A percentile compares a stretch with the other conserved stretches of the same genome.
Conservation (phyloP, 2,888 invertebrate species). For the Cordilura impudica region DNA sequence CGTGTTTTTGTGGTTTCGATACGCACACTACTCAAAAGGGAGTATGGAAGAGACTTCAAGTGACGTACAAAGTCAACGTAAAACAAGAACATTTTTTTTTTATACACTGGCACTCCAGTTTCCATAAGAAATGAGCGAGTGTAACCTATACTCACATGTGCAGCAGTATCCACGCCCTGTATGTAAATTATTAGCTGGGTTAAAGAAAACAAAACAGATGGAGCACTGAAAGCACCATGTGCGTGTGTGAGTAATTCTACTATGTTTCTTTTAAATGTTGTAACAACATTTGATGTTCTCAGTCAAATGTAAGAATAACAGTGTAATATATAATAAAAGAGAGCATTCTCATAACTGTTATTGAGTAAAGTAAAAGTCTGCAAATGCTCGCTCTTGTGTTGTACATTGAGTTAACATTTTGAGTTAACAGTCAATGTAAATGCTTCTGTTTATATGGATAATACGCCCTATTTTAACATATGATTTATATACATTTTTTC, state of each 20-base stretch:
- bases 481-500: slow-evolving; percentile 27
- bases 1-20: background rate
- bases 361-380: slow-evolving; percentile 50
- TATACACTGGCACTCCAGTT: slow-evolving; percentile 11
- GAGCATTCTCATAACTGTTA: background rate
- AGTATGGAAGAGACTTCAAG: slow-evolving; percentile 21
- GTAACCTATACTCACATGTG: slow-evolving; percentile 39
- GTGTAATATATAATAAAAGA: background rate
- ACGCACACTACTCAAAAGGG: background rate
- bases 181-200: slow-evolving; percentile 63
- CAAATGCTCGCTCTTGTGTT: background rate
- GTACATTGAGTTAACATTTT: background rate
- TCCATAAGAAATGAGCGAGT: slow-evolving; percentile 34
- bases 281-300: slow-evolving; percentile 19
- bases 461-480: slow-evolving; percentile 58
- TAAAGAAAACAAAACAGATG: background rate
- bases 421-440: background rate
- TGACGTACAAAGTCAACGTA: slow-evolving; percentile 36
- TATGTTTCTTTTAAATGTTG: slow-evolving; percentile 10
- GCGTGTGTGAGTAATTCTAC: background rate
- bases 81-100: slow-evolving; percentile 1
- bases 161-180: slow-evolving; percentile 65
- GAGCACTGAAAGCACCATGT: background rate
- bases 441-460: slow-evolving; percentile 8
- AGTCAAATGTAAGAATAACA: slow-evolving; percentile 1